Evolutionary conservation across 2,888 invertebrate genomes (phyloP), one percentile per base, ranked within the genome.

Genomic region (Mimachlamys varia): DNA sequence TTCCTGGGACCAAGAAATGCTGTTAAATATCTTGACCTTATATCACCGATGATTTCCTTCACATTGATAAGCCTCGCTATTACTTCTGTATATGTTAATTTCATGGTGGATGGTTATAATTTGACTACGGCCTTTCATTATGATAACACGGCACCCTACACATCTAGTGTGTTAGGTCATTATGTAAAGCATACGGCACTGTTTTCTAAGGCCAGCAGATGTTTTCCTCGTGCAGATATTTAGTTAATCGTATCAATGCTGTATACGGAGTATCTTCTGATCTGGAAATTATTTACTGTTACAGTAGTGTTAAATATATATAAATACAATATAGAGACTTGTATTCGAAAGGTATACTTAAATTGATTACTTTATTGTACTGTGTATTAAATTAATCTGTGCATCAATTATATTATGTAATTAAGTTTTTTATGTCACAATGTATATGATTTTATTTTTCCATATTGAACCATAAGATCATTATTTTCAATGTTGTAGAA

Each of bases 71-170:
- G 76, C 76, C 27, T 27, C 33, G 76, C 33, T 76, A 76, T 76
- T 76, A 76, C 76, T 76, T 76, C 76, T 76, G 76, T 76, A 22
- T 27, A 76, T 76, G 76, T 76, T 76, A 76, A 76, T 76, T 76
- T 76, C 76, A 76, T 76, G 76, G 76, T 76, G 76, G 33, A 27
- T 76, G 76, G 76, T 15, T 76, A 22, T 76, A 76, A 76, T 76
- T 76, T 33, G 76, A 33, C 33, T 76, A 76, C 13, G 76, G 76
- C 27, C 76, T 76, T 76, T 76, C 76, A 76, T 76, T 76, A 76
- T 33, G 76, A 76, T 76, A 76, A 76, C 76, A 76, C 76, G 27
- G 22, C 27, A 76, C 27, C 33, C 12, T 76, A 76, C 27, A 7
- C 22, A 76, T 12, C 76, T 76, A 15, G 76, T 76, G 27, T 33